Percentiles rank a stretch among this genome's conserved stretches.
These are phyloP conservation scores for Drosophila sturtevanti DNA, from an alignment of 1,140 invertebrate genomes.

Conservation along the genomic window DNA sequence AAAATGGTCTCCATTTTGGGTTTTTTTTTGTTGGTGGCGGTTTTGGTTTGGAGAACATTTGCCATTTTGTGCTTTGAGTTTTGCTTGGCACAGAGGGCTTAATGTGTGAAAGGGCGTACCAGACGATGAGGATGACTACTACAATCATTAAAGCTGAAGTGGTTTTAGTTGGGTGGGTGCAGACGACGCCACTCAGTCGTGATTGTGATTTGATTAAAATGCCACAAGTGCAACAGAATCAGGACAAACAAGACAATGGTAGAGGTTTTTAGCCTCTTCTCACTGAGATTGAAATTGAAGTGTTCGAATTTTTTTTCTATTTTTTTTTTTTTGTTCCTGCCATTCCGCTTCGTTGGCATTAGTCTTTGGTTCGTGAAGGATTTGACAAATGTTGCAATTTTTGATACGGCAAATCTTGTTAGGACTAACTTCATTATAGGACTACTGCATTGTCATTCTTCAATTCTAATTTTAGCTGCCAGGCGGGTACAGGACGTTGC, in stretches of 20 bases:
- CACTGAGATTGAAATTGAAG: slow-evolving; percentile 30
- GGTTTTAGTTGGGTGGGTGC: slow-evolving; percentile 28
- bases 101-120: slow-evolving; percentile 45
- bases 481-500: slow-evolving; percentile 97
- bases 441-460: slow-evolving; percentile 18
- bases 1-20: slow-evolving; percentile 32
- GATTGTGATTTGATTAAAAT: slow-evolving; percentile 79
- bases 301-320: too few species aligned
- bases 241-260: slow-evolving; percentile 42
- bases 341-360: slow-evolving; percentile 50
- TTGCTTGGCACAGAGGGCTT: slow-evolving; percentile 57
- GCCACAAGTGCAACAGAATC: slow-evolving; percentile 47
- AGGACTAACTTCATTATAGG: slow-evolving; percentile 61
- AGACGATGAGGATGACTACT: slow-evolving; percentile 27
- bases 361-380: slow-evolving; percentile 21
- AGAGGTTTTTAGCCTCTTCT: slow-evolving; percentile 27
- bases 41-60: slow-evolving; percentile 44
- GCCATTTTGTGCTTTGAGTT: slow-evolving; percentile 74
- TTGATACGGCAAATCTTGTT: slow-evolving; percentile 66
- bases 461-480: slow-evolving; percentile 89
- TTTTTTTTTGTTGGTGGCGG: neutral
- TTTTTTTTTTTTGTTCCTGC: slow-evolving; percentile 23
- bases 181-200: slow-evolving; percentile 38
- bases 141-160: slow-evolving; percentile 15
- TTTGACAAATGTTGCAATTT: slow-evolving; percentile 81